Percentiles rank a stretch among this genome's conserved stretches.
Evolutionary conservation across 2,113 vertebrate genomes (phyloP).

Genomic region (Panthera leo): DNA sequence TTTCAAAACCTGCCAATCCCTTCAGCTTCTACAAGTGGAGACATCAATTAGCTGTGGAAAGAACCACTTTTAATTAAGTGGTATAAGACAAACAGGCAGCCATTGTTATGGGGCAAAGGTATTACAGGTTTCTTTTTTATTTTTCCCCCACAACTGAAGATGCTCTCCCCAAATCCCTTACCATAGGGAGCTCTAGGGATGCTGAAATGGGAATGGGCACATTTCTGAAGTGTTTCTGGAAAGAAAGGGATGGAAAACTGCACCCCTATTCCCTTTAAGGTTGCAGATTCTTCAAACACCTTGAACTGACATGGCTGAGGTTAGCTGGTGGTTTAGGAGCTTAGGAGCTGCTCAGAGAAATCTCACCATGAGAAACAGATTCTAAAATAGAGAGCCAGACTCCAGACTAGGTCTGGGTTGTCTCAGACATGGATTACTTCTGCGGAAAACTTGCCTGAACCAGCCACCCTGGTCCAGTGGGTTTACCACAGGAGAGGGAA

Average conservation of each 20-base stretch:
- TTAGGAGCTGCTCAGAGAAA: neutral
- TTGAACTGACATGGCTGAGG: neutral
- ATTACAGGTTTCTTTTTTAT: neutral
- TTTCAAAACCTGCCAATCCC: slow-evolving; percentile 17
- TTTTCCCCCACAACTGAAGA: neutral
- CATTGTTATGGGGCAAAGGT: neutral
- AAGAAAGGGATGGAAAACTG: neutral
- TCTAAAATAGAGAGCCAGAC: neutral
- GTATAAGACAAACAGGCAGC: neutral
- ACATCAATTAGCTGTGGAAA: slow-evolving; percentile 11
- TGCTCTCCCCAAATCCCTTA: neutral
- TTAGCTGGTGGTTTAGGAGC: neutral
- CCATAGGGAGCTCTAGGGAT: neutral
- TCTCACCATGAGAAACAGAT: neutral
- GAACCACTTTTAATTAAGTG: slow-evolving; percentile 42
- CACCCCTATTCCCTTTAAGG: neutral
- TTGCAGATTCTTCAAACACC: neutral
- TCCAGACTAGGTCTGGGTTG: neutral
- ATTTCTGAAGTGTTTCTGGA: neutral
- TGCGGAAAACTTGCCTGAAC: slow-evolving; percentile 3
- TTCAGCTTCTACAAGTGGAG: neutral
- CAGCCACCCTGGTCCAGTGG: neutral
- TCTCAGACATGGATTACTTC: neutral
- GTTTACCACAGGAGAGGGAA: neutral
- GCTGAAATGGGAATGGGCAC: neutral